A percentile compares a stretch with the other conserved stretches of the same genome.
Conservation (phyloP, 1,140 invertebrate species). For the Zaprionus nigranus region DNA sequence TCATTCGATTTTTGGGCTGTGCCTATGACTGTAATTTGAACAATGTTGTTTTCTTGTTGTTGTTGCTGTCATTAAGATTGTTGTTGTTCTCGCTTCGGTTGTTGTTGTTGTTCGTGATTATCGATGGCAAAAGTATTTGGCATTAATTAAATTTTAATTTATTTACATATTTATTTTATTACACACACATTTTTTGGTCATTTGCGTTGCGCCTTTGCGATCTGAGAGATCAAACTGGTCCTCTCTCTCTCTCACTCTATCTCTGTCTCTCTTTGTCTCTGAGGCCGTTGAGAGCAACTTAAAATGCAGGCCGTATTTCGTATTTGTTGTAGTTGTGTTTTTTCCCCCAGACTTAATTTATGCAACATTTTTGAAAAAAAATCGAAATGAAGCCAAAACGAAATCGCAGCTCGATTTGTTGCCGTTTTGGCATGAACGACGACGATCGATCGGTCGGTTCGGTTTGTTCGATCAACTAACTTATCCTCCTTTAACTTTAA, state of each 20-base stretch:
- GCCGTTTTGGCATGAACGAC: conserved; percentile 32
- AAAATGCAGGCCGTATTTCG: conserved; percentile 46
- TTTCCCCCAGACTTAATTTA: conserved; percentile 59
- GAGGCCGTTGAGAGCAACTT: conserved; percentile 11
- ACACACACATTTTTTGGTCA: conserved; percentile 50
- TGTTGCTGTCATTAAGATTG: neutral
- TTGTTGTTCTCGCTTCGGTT: neutral
- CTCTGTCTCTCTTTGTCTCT: neutral
- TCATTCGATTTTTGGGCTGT: conserved; percentile 1
- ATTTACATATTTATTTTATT: conserved; percentile 79
- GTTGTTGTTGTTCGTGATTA: conserved; percentile 23
- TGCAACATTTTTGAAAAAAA: conserved; percentile 52
- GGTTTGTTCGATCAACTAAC: conserved; percentile 12
- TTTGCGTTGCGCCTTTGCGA: conserved; percentile 37
- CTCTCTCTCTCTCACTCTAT: conserved; percentile 2
- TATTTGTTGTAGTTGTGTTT: conserved; percentile 22
- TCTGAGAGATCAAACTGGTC: conserved; percentile 38
- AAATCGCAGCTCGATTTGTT: conserved; percentile 48
- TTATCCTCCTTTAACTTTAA: neutral
- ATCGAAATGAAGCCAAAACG: conserved; percentile 39
- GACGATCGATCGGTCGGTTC: conserved; percentile 37
- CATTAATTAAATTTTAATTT: conserved; percentile 77
- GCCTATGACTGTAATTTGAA: neutral
- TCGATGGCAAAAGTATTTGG: conserved; percentile 55
- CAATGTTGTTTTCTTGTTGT: neutral